These are phyloP conservation scores for Scaptomyza polygonia DNA, from an alignment of 2,888 invertebrate genomes.

Conservation along the genomic window DNA sequence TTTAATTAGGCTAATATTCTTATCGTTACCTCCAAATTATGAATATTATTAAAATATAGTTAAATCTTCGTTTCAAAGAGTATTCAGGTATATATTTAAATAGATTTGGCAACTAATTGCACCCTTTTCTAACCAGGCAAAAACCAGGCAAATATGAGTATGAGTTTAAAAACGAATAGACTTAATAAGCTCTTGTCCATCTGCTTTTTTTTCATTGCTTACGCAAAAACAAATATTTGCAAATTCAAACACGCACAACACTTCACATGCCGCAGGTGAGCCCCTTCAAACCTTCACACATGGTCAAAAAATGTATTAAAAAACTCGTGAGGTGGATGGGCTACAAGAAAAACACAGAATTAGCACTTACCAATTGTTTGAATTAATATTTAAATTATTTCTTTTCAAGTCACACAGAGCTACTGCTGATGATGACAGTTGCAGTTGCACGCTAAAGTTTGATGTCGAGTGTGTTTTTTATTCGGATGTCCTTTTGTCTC, in stretches of 20 bases:
- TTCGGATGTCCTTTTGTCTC: conserved; percentile 26
- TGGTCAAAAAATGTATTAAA: conserved; percentile 27
- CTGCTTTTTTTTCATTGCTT: no score
- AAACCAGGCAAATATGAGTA: background rate
- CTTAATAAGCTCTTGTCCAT: conserved; percentile 29
- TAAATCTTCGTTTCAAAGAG: no score
- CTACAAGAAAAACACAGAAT: conserved; percentile 1
- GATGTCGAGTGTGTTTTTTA: conserved; percentile 23
- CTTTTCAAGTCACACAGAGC: background rate
- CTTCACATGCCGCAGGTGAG: conserved; percentile 48
- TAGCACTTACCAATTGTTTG: conserved; percentile 38
- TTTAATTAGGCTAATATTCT: background rate
- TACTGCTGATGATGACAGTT: conserved; percentile 42
- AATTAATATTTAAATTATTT: background rate
- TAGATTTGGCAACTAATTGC: no score
- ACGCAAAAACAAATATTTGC: no score
- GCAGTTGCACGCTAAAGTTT: conserved; percentile 46
- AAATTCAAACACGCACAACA: no score
- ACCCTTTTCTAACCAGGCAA: background rate
- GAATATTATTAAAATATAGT: no score
- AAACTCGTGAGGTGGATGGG: background rate
- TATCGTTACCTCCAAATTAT: no score
- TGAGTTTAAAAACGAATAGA: conserved; percentile 8
- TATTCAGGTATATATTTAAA: no score
- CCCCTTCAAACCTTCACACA: conserved; percentile 1